Base-by-base conservation (phyloP, 2,888 invertebrate species). In the Drosophila acutilabella region DNA sequence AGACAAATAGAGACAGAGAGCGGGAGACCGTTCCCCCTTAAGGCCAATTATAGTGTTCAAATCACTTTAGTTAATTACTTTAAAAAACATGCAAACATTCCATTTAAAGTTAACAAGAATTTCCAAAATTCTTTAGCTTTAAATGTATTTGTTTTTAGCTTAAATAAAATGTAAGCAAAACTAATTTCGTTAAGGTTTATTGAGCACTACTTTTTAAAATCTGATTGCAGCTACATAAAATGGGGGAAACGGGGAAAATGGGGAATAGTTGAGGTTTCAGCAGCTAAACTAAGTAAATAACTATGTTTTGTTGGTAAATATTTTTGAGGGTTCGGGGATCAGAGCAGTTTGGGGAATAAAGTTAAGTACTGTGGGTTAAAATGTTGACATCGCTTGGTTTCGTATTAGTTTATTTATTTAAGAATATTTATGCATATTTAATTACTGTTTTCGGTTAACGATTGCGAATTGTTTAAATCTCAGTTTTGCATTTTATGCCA, bases 371-470 rank as follows among this genome's bases (percentile, higher is more conserved):
- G 84, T 81, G 87, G 86, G 87, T 79, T 88, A 91, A 92, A 92
- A 92, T 92, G 92, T 92, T 92, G 92, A 92, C 92, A 92, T 92
- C 92, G 92, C 92, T 92, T 92, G 86, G 57, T 80, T 62, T 57
- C 70, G 61, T 69, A 23, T 59, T 50, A n/a, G 41, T 10, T 54
- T 56, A 51, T 67, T 58, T 51, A 57, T 71, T 42, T 11, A 51
- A 51, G 45, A 65, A 41, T 65, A 61, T 73, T 45, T 40, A 64
- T 74, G 42, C 36, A 41, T 54, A 14, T 44, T 66, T 67, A 44
- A 41, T 44, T 74, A 60, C 64, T 20, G 59, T 67, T 50, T 71
- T 65, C 69, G 14, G 53, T 74, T 64, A 68, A 71, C 66, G 69
- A 71, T 83, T 84, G 74, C 71, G 70, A 77, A 76, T 79, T 81